Conservation (phyloP, 2,113 vertebrate genomes). For the Lutjanus erythropterus region DNA sequence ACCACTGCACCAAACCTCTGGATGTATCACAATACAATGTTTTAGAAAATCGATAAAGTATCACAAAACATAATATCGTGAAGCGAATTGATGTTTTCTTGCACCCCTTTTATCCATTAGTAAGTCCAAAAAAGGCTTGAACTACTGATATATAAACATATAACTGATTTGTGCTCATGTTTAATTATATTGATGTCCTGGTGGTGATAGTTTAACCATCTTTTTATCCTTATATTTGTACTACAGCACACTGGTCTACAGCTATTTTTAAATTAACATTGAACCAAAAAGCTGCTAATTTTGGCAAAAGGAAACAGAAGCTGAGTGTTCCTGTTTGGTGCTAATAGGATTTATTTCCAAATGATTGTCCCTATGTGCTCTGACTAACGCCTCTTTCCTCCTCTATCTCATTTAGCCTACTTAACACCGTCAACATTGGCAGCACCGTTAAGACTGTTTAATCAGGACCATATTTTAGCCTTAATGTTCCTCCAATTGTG, state of each 20-base stretch:
- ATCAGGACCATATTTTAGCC: not conserved
- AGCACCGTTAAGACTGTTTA: constrained; percentile 1
- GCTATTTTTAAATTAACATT: not conserved
- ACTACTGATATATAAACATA: not conserved
- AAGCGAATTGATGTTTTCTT: too few relatives aligned
- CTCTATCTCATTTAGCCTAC: constrained; percentile 50
- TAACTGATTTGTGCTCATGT: not conserved
- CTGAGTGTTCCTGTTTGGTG: constrained; percentile 30
- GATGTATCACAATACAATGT: too few relatives aligned
- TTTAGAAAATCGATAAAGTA: too few relatives aligned
- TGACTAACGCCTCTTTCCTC: constrained; percentile 26
- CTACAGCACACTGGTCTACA: not conserved
- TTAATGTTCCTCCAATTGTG: constrained; percentile 6
- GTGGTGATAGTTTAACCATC: not conserved
- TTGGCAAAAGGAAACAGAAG: too few relatives aligned
- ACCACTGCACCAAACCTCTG: too few relatives aligned
- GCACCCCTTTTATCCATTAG: too few relatives aligned
- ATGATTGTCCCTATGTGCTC: constrained; percentile 60
- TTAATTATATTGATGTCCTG: not conserved
- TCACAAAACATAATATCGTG: too few relatives aligned
- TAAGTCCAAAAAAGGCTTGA: too few relatives aligned
- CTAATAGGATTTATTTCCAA: constrained; percentile 76
- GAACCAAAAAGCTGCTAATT: constrained; percentile 17
- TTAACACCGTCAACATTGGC: constrained; percentile 43
- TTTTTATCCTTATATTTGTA: not conserved